Evolutionary conservation across 2,888 invertebrate species (phyloP), one percentile per base, ranked within the genome.

Genomic region (Stenchaetothrips biformis): DNA sequence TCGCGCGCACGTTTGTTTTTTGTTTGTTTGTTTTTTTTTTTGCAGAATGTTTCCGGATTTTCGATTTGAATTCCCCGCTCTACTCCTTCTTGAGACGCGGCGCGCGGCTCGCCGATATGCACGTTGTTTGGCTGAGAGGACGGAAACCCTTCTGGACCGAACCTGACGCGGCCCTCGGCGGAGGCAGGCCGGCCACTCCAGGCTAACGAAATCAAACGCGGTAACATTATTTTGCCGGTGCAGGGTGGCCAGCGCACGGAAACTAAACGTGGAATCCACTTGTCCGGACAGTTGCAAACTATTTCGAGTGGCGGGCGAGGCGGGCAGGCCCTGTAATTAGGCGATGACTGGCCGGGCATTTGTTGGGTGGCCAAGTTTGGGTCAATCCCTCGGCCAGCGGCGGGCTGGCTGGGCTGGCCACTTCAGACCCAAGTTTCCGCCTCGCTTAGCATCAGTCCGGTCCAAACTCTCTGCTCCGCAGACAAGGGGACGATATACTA

Each of bases 191-290:
- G 53, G 67, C 67, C 67, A 74, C 67, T 74, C 25, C 67, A 21
- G 25, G 25, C 67, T 74, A 74, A 74, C 67, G 67, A 74, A 74
- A 74, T 74, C 67, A 74, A 21, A n/a, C 67, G 21, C 18, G 59
- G 13, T 59, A 59, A 59, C 59, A 59, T 18, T 59, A 59, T 59
- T 37, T 37, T 37, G 37, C 37, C 16, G 11, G 53, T 18, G 53
- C 18, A 25, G 21, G 21, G 25, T 74, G 67, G 25, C 67, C 59
- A 59, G 67, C 6, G 53, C 9, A 53, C 16, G 13, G 25, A 74
- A 21, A 25, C 21, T 11, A 11, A 21, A 25, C 21, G 25, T 8
- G 67, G 67, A 74, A 74, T 74, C 67, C 67, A 74, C 67, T 74
- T 74, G 67, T 11, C 37, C 37, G 37, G 37, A 37, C 18, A 59